Evolutionary conservation across 2,888 invertebrate species (phyloP).

Genomic region (Chymomyza amoena): DNA sequence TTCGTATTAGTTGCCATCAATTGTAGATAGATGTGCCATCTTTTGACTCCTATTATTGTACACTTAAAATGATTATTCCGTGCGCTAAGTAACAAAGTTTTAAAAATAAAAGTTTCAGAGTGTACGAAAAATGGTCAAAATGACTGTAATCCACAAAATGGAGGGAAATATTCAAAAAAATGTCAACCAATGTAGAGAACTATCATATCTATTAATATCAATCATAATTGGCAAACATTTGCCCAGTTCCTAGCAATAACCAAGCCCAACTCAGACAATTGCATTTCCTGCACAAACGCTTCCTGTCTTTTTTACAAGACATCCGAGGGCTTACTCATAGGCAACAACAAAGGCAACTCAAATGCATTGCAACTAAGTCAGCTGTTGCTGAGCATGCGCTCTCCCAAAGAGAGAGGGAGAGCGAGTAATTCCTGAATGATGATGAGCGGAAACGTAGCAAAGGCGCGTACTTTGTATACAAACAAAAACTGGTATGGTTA

Average conservation of each 20-base stretch:
- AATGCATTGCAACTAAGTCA: constrained; percentile 4
- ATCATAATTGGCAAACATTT: constrained; percentile 49
- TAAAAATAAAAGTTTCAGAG: no score
- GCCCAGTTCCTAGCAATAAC: constrained; percentile 3
- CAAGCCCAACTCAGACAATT: constrained; percentile 46
- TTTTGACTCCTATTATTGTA: no score
- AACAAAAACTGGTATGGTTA: constrained; percentile 33
- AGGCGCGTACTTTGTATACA: constrained; percentile 67
- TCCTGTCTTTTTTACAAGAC: constrained; percentile 44
- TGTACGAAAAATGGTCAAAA: no score
- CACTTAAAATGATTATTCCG: no score
- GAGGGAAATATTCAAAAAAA: no score
- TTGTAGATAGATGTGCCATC: no score
- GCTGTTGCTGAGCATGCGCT: constrained; percentile 14
- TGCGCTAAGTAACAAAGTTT: no score
- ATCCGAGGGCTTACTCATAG: neutral
- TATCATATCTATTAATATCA: no score
- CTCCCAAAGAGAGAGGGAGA: neutral
- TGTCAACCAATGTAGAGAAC: no score
- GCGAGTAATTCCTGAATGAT: constrained; percentile 24
- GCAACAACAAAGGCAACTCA: neutral
- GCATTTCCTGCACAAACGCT: constrained; percentile 56
- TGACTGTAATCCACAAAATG: no score
- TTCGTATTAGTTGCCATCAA: no score
- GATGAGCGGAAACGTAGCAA: constrained; percentile 50